These are phyloP conservation scores for Standfussiana lucernea DNA, from an alignment of 2,888 invertebrate genomes.

Conservation along the genomic window DNA sequence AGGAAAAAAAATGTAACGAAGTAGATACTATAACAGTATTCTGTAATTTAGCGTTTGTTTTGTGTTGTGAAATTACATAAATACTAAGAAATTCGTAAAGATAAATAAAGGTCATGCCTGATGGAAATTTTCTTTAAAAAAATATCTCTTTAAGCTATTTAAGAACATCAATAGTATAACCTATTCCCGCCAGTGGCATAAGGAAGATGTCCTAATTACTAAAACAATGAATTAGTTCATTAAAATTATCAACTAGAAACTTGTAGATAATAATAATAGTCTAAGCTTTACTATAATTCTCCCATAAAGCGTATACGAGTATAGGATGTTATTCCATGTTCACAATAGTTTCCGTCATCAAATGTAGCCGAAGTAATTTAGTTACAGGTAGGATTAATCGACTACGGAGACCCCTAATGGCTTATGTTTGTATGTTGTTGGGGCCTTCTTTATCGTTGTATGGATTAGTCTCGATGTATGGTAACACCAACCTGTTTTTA, in stretches of 20 bases:
- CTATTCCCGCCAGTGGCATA: too few relatives aligned
- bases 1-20: background rate
- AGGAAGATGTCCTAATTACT: background rate
- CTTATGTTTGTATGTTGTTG: slow-evolving; percentile 45
- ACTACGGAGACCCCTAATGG: slow-evolving; percentile 33
- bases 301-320: background rate
- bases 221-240: background rate
- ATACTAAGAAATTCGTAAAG: background rate
- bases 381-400: slow-evolving; percentile 55
- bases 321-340: background rate
- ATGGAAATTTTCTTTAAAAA: background rate
- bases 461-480: background rate
- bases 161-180: too few relatives aligned
- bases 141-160: background rate
- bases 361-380: slow-evolving; percentile 54
- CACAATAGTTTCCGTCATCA: slow-evolving; percentile 17
- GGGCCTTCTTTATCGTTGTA: slow-evolving; percentile 6
- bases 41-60: background rate
- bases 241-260: slow-evolving; percentile 2
- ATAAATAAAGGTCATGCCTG: background rate
- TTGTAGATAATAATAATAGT: background rate
- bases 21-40: background rate
- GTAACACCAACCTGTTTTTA: background rate
- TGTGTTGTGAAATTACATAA: background rate
- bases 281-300: background rate